Conservation (phyloP, 2,888 invertebrate genomes). For the Gari tellinella region DNA sequence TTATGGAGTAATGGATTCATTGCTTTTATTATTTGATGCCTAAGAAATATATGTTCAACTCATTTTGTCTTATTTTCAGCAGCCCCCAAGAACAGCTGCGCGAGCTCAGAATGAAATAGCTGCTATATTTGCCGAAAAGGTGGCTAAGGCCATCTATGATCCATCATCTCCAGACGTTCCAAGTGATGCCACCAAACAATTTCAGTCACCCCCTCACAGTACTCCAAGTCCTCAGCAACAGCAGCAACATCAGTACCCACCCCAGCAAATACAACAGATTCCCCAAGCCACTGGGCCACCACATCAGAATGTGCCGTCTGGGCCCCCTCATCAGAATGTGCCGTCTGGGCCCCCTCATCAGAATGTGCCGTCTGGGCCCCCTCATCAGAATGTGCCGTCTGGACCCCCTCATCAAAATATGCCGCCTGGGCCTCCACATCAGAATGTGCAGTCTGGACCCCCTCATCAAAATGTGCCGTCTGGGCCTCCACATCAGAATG, state of each 20-base stretch:
- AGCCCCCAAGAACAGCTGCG: too few species aligned
- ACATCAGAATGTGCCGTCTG: neutral
- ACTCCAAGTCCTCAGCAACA: neutral
- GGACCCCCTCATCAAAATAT: neutral
- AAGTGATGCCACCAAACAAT: too few species aligned
- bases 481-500: neutral
- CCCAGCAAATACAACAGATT: constrained; percentile 10
- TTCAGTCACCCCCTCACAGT: neutral
- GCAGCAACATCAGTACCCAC: constrained; percentile 3
- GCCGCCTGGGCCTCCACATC: neutral
- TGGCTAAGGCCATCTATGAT: constrained; percentile 48
- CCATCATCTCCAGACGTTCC: too few species aligned
- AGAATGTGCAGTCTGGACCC: neutral
- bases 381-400: neutral
- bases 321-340: neutral
- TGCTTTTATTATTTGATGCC: too few species aligned
- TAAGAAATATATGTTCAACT: too few species aligned
- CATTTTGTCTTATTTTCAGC: too few species aligned
- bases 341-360: neutral
- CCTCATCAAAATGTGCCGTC: neutral
- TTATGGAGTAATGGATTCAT: too few species aligned
- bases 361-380: neutral
- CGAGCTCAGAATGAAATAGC: constrained; percentile 68
- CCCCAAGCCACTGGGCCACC: neutral
- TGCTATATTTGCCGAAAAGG: constrained; percentile 76